phyloP scores from a whole-genome alignment of 1,140 invertebrate genomes.

The Doryteuthis pealeii region DNA sequence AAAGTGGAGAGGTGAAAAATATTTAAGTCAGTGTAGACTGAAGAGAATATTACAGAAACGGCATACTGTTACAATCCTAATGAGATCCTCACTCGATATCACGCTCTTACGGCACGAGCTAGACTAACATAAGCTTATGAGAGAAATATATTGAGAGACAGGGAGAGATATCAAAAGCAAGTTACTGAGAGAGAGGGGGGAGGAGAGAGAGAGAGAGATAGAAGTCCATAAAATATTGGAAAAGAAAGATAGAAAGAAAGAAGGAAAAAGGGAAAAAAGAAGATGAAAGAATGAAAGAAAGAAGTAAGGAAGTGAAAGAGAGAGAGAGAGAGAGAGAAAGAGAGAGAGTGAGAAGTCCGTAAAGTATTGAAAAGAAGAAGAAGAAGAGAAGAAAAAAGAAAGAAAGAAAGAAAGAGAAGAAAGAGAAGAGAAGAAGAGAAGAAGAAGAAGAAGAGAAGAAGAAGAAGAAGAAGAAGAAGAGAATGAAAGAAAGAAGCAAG shows the following conservation, averaged over 20 bases:
- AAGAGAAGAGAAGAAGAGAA: neutral
- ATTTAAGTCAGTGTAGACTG: too few relatives aligned
- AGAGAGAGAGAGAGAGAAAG: neutral
- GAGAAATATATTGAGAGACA: too few relatives aligned
- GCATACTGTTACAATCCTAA: too few relatives aligned
- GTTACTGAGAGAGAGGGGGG: too few relatives aligned
- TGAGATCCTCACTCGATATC: too few relatives aligned
- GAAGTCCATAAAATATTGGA: neutral
- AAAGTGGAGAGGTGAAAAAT: too few relatives aligned
- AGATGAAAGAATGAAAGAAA: neutral
- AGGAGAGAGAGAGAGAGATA: too few relatives aligned
- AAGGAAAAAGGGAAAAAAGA: neutral
- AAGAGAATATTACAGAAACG: too few relatives aligned
- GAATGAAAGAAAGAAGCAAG: neutral
- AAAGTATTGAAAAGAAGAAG: neutral
- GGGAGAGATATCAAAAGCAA: too few relatives aligned
- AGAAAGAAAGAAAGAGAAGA: neutral
- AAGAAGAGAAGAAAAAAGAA: neutral
- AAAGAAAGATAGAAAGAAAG: neutral
- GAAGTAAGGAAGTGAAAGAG: neutral
- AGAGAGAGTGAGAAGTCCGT: neutral
- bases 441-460: neutral
- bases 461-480: neutral
- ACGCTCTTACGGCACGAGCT: too few relatives aligned
- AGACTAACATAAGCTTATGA: too few relatives aligned